Percentiles rank a stretch among this genome's conserved stretches.
phyloP scores from a whole-genome alignment of 2,888 invertebrate species.

The Geophilus truncorum region DNA sequence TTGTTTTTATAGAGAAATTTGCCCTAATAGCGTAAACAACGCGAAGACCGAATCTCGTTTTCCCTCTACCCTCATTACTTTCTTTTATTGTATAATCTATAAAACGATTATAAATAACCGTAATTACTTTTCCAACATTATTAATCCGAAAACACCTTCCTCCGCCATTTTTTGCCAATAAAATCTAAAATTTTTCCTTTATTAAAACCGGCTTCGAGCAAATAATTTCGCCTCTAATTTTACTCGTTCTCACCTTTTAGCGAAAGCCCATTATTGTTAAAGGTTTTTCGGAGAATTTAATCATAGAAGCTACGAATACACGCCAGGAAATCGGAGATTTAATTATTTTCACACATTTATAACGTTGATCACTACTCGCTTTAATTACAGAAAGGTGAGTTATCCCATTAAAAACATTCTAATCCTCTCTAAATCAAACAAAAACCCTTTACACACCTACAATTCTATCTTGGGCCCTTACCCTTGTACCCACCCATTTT shows the following conservation, averaged over 20 bases:
- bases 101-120: constrained; percentile 21
- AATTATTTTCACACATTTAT: constrained; percentile 13
- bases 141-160: constrained; percentile 15
- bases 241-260: background rate
- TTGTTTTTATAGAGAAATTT: background rate
- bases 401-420: background rate
- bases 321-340: background rate
- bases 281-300: constrained; percentile 2
- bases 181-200: background rate
- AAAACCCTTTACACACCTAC: background rate
- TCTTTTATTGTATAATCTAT: constrained; percentile 18
- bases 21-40: background rate
- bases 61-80: constrained; percentile 4
- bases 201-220: background rate
- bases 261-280: constrained; percentile 3
- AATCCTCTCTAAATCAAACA: background rate
- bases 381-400: background rate
- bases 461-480: background rate
- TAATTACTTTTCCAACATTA: constrained; percentile 25
- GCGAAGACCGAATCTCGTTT: background rate
- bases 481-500: background rate
- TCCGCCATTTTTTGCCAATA: constrained; percentile 6
- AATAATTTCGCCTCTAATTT: background rate
- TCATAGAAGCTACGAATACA: background rate
- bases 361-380: background rate